Base-by-base conservation (phyloP, 1,140 invertebrate genomes). In the Drosophila guanche region DNA sequence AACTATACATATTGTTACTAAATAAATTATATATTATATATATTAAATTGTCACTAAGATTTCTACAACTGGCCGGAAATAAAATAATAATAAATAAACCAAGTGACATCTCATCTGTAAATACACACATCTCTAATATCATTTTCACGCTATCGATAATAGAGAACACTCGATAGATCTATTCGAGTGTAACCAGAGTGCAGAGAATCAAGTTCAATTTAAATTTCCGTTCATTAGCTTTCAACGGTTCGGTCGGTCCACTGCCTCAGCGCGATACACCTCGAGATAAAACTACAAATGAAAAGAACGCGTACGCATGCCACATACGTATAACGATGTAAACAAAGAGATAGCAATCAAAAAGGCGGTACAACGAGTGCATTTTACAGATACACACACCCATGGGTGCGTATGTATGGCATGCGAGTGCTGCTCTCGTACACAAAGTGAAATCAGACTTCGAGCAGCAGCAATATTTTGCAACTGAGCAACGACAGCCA, bases 361-460 rank as follows among this genome's bases (percentile, higher is more conserved):
- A 53, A 16, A 37, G 51, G 42, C 29, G 14, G 5, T 25, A 53
- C 2, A 40, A 37, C n/a, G 16, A 62, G 42, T 60, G 60, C 59
- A 63, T 22, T 48, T 55, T 41, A 41, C 33, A 54, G 27, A 47
- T 8, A 42, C 45, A 37, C 16, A 37, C 47, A 58, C 22, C 16
- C 29, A 52, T 22, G 10, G 10, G 33, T 37, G 33, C 33, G 33
- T 37, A 37, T 20, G 6, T 20, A 48, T 25, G 48, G 29, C 23
- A 54, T 54, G 22, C 33, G 25, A 66, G 55, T 33, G 62, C 48
- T 22, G 29, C 53, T 12, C 14, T 68, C 47, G 33, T 42, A 55
- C 50, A 41, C 65, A 54, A 72, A 72, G 70, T 73, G 70, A 73
- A 73, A 73, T 73, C 70, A 73, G 57, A 33, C 33, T 37, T 53